Conservation (phyloP, 2,888 invertebrate genomes). For the Aspidiotus rigidus region DNA sequence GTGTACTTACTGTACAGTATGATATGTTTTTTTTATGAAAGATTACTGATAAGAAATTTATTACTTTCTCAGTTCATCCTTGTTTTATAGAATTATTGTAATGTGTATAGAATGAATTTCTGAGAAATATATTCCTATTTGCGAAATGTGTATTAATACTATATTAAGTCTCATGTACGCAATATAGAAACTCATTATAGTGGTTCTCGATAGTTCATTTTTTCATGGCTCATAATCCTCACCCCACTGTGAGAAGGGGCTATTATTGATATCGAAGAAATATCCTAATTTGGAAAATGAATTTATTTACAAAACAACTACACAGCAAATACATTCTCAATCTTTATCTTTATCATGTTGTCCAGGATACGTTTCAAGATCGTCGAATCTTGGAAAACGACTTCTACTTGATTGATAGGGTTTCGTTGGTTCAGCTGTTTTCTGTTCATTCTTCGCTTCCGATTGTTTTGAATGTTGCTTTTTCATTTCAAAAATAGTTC, state of each 20-base stretch:
- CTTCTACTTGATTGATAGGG: neutral
- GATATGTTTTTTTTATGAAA: neutral
- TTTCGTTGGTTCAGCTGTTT: neutral
- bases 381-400: neutral
- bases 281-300: neutral
- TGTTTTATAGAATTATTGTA: neutral
- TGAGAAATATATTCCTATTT: no score
- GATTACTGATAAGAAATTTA: neutral
- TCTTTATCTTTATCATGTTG: neutral
- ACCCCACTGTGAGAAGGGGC: no score
- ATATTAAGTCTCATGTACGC: no score
- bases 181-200: no score
- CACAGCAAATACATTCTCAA: neutral
- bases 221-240: no score
- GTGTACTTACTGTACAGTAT: neutral
- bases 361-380: neutral
- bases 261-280: neutral
- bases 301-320: neutral
- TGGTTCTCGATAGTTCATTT: no score
- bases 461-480: conserved; percentile 56
- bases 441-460: neutral
- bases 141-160: no score
- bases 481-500: conserved; percentile 61
- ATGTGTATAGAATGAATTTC: no score
- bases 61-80: neutral